phyloP scores from a whole-genome alignment of 2,888 invertebrate genomes.

The Pecten maximus region DNA sequence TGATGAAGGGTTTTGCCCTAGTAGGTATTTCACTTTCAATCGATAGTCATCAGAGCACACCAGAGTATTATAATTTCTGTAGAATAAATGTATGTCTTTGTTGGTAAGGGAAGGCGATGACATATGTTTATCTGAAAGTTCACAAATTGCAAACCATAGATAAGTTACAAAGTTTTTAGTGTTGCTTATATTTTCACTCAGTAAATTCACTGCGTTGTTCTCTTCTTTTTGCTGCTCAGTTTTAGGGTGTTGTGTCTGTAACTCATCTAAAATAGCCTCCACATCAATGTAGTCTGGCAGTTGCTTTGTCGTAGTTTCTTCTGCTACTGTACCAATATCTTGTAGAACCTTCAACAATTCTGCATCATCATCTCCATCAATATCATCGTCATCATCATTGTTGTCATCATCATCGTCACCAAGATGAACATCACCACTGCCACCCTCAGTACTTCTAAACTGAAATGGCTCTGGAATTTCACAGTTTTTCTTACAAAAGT shows the following conservation, averaged over 20 bases:
- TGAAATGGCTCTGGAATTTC: not conserved
- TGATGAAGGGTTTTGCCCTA: not conserved
- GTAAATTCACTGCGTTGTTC: constrained; percentile 11
- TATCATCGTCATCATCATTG: not conserved
- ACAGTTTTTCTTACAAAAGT: constrained; percentile 34
- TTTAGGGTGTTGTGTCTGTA: not conserved
- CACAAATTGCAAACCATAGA: not conserved
- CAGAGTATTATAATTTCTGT: not conserved
- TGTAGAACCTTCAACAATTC: not conserved
- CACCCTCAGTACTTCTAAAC: not conserved
- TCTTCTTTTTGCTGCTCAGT: constrained; percentile 38
- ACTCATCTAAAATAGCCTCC: not conserved
- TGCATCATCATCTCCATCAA: constrained; percentile 31
- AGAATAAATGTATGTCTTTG: constrained; percentile 11
- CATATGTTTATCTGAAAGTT: not conserved
- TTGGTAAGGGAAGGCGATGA: not conserved
- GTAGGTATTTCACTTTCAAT: not conserved
- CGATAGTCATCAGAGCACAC: not conserved
- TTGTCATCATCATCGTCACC: not conserved
- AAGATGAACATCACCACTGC: too few relatives aligned
- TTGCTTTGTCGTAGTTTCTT: not conserved
- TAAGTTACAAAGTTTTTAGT: constrained; percentile 36
- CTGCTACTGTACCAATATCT: not conserved
- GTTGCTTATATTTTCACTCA: not conserved
- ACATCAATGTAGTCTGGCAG: constrained; percentile 19